A percentile compares a stretch with the other conserved stretches of the same genome.
Evolutionary conservation across 2,888 invertebrate genomes (phyloP).

Genomic region (Gibbula magus): DNA sequence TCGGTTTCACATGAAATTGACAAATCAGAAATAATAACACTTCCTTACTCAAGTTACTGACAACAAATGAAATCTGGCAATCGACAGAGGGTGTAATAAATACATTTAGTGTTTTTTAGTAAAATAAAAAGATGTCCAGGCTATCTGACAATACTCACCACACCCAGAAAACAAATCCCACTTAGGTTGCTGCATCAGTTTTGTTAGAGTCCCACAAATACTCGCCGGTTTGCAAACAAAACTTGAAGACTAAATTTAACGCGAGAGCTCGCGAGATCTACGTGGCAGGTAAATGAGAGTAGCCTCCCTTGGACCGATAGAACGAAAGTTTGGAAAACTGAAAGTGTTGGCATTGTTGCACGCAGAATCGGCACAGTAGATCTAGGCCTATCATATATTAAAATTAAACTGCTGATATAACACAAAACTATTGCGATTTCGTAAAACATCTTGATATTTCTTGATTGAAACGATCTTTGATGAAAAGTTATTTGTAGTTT

Average conservation of each 20-base stretch:
- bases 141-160: neutral
- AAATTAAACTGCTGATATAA: too few relatives aligned
- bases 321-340: too few relatives aligned
- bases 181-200: neutral
- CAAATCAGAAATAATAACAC: neutral
- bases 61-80: too few relatives aligned
- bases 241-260: neutral
- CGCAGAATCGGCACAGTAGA: too few relatives aligned
- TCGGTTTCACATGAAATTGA: neutral
- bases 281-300: neutral
- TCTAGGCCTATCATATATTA: too few relatives aligned
- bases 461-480: too few relatives aligned
- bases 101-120: too few relatives aligned
- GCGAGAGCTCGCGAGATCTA: constrained; percentile 1
- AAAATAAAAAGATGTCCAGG: neutral
- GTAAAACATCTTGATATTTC: too few relatives aligned
- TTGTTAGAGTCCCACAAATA: neutral
- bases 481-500: too few relatives aligned
- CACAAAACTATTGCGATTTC: too few relatives aligned
- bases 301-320: neutral
- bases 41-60: neutral
- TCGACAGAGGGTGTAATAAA: too few relatives aligned
- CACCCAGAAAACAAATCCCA: neutral
- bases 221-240: constrained; percentile 11
- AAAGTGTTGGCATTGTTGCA: too few relatives aligned